These are phyloP conservation scores for Drosophila melanosoma DNA, from an alignment of 2,888 invertebrate species.

Conservation along the genomic window DNA sequence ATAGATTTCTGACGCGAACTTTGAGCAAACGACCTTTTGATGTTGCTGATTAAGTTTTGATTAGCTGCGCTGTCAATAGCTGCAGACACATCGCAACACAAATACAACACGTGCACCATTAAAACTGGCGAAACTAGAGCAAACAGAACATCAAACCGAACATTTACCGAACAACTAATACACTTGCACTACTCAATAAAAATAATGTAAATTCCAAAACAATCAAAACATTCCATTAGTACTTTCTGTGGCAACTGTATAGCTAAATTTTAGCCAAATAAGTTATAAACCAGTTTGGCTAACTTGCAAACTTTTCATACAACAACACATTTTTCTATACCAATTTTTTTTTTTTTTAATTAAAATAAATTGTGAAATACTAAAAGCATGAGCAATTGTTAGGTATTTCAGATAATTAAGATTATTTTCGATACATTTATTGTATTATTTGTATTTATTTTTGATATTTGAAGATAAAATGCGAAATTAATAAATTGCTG, in stretches of 20 bases:
- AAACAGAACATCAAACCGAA: no score
- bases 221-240: no score
- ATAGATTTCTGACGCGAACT: conserved; percentile 34
- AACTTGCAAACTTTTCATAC: neutral
- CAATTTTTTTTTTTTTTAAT: neutral
- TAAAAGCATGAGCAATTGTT: neutral
- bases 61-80: conserved; percentile 46
- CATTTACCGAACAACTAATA: neutral
- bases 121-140: conserved; percentile 3
- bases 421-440: neutral
- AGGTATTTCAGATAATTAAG: neutral
- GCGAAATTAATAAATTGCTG: neutral
- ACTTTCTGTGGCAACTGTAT: neutral
- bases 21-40: conserved; percentile 72
- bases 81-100: conserved; percentile 16
- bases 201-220: no score
- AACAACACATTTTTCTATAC: neutral
- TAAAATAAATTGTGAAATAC: neutral
- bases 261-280: neutral
- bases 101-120: conserved; percentile 11
- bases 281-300: neutral
- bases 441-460: neutral
- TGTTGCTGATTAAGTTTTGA: conserved; percentile 75
- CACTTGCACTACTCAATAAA: neutral
- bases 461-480: neutral